Evolutionary conservation across 2,113 vertebrate genomes (phyloP), one percentile per base, ranked within the genome.

Genomic region (Murina feae): DNA sequence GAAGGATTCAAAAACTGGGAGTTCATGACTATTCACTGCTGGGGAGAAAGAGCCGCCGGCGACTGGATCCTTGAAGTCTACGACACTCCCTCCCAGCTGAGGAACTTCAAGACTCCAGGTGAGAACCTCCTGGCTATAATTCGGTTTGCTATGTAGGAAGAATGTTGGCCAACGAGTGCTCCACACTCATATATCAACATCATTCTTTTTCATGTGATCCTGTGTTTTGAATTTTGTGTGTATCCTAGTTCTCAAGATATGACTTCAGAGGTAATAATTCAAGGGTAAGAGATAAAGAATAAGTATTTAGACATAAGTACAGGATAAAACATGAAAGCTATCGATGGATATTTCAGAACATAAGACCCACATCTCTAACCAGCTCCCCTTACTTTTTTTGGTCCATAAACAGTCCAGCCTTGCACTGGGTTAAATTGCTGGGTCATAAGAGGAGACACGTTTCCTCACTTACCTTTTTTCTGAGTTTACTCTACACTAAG

Each of bases 1-100:
- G 99, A 99, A 98, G 99, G 99, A 80, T 99, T 99, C 98, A 99
- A 99, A 98, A 99, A 99, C 98, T 99, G 99, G 99, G 99, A 99
- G 97, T 99, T 99, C 95, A 99, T 99, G 99, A 99, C 99, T 91
- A 99, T 99, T 96, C 99, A 99, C 95, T 99, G 99, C 97, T 99
- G 99, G 99, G 99, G 99, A 92, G 99, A 99, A 98, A 99, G 99
- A 98, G 99, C 99, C 32, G 98, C 99, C 30, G 99, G 99, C 88
- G 99, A 99, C 97, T 99, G 99, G 99, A 98, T 99, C 95, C 98
- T 99, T 90, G 99, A 99, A 98, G 99, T 99, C 97, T 99, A 99
- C 79, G 99, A 99, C 96, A 99, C 99, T 10, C 99, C 99, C 23
- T 99, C 99, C 93, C 99, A 99, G 49, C 98, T 99, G 83, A 99